Evolutionary conservation across 2,888 invertebrate species (phyloP).

Genomic region (Epistrophe eligans): DNA sequence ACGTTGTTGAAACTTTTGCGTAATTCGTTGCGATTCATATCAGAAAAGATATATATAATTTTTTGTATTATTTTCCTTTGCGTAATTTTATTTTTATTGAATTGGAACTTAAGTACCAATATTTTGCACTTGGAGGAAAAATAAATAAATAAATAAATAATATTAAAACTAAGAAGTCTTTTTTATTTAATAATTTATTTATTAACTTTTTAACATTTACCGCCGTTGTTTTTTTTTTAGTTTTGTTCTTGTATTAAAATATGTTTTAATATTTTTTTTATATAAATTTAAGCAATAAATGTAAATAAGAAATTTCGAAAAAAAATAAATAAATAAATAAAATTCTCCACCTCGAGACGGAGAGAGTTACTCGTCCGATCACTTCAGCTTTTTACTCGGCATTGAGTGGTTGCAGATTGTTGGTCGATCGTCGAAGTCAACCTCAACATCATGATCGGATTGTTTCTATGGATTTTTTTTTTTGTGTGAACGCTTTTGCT

Average conservation of each 20-base stretch:
- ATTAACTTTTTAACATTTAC: constrained; percentile 11
- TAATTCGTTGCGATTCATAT: constrained; percentile 64
- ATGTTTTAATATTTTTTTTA: constrained; percentile 1
- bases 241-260: constrained; percentile 35
- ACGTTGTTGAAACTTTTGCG: constrained; percentile 60
- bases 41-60: constrained; percentile 42
- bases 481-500: constrained; percentile 58
- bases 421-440: constrained; percentile 63
- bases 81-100: constrained; percentile 37
- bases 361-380: constrained; percentile 73
- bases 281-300: constrained; percentile 46
- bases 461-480: constrained; percentile 28
- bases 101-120: constrained; percentile 13
- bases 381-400: constrained; percentile 76
- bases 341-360: constrained; percentile 71
- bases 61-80: constrained; percentile 19
- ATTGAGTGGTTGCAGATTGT: constrained; percentile 72
- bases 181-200: constrained; percentile 25
- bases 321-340: constrained; percentile 43
- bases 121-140: constrained; percentile 14
- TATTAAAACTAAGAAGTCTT: constrained; percentile 34
- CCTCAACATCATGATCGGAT: constrained; percentile 16
- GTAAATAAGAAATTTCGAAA: constrained; percentile 66
- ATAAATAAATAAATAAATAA: constrained; percentile 46
- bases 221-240: constrained; percentile 24